Percentiles rank a stretch among this genome's conserved stretches.
Conservation (phyloP, 1,140 invertebrate genomes). For the Meloidogyne exigua region DNA sequence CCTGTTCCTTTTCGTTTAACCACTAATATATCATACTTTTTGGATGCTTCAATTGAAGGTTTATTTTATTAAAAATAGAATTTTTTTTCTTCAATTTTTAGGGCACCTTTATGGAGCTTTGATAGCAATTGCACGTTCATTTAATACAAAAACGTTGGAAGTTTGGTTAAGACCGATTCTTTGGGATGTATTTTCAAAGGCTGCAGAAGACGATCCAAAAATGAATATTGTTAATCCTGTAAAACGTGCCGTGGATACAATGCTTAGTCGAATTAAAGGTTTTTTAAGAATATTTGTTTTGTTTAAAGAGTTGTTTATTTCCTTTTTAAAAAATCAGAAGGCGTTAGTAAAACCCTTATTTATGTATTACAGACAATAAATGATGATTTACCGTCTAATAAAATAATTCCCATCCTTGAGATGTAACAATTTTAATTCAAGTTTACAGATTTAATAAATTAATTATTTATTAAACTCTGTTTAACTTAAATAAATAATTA, state of each 20-base stretch:
- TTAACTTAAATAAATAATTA: no score
- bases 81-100: conserved; percentile 6
- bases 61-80: conserved; percentile 12
- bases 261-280: conserved; percentile 19
- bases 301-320: no score
- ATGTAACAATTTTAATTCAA: no score
- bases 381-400: no score
- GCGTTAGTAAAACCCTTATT: no score
- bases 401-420: no score
- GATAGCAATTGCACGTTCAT: conserved; percentile 31
- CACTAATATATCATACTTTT: conserved; percentile 32
- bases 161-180: conserved; percentile 33
- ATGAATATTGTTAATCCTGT: conserved; percentile 22
- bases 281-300: no score
- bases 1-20: conserved; percentile 37
- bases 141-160: conserved; percentile 29
- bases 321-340: no score
- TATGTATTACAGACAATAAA: no score
- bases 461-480: no score
- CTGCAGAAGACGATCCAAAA: conserved; percentile 31
- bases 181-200: conserved; percentile 39
- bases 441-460: no score
- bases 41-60: conserved; percentile 42
- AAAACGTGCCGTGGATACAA: conserved; percentile 19
- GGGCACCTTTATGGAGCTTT: conserved; percentile 37